Conservation (phyloP, 1,140 invertebrate species). For the Cyclargus thomasi region DNA sequence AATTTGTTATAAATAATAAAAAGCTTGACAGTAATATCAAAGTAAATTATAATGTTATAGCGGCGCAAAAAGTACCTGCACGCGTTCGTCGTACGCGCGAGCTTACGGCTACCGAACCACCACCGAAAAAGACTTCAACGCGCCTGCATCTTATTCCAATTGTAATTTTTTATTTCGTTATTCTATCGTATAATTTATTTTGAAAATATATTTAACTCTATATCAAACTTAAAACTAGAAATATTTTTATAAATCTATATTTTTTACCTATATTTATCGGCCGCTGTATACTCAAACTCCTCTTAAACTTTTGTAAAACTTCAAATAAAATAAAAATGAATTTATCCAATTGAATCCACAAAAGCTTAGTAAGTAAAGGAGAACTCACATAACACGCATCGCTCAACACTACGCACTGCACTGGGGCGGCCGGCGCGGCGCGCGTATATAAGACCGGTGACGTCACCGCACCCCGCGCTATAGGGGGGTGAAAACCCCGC, state of each 20-base stretch:
- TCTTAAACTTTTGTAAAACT: not conserved
- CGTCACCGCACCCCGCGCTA: not conserved
- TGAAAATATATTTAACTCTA: not conserved
- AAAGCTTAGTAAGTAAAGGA: not conserved
- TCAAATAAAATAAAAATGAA: not conserved
- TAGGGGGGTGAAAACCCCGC: not conserved
- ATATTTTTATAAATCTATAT: not conserved
- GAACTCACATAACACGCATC: conserved; percentile 12
- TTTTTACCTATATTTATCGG: too few species aligned
- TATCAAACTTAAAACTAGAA: not conserved
- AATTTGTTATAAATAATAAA: too few species aligned
- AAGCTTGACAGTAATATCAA: too few species aligned
- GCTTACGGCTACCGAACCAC: not conserved
- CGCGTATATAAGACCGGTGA: conserved; percentile 7
- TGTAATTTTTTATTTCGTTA: not conserved
- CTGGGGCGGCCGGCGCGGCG: not conserved
- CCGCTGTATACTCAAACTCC: not conserved
- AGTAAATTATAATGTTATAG: too few species aligned
- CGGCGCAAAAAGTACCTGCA: too few species aligned
- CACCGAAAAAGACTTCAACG: conserved; percentile 8
- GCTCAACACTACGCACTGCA: conserved; percentile 10
- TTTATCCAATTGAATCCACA: not conserved
- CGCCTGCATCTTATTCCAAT: not conserved
- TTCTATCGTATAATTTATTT: not conserved
- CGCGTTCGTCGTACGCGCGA: not conserved